Conservation (phyloP, 2,888 invertebrate species). For the Sisyra terminalis region DNA sequence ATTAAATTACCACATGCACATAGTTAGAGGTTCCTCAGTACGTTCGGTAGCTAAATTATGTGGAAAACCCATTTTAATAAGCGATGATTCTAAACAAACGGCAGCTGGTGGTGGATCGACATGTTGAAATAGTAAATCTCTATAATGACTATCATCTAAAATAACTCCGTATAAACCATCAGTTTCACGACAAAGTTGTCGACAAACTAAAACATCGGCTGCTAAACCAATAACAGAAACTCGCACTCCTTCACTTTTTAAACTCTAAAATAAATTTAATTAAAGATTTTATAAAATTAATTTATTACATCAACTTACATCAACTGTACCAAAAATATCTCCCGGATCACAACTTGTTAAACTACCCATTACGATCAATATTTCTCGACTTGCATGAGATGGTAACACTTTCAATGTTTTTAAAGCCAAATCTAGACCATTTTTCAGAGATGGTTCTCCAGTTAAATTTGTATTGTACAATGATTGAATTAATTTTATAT, state of each 20-base stretch:
- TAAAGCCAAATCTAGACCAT: conserved; percentile 77
- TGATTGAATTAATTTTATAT: conserved; percentile 50
- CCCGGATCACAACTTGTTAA: conserved; percentile 94
- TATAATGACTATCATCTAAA: conserved; percentile 65
- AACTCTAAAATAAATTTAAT: conserved; percentile 28
- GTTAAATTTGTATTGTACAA: conserved; percentile 48
- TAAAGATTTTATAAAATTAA: background rate
- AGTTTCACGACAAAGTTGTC: conserved; percentile 70
- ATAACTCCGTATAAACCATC: conserved; percentile 75
- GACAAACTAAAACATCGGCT: conserved; percentile 87
- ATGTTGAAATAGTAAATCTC: conserved; percentile 45
- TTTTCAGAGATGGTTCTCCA: conserved; percentile 94
- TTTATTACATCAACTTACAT: conserved; percentile 28
- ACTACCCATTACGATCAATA: conserved; percentile 82
- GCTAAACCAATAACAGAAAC: conserved; percentile 91
- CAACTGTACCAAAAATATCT: conserved; percentile 72
- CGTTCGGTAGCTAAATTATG: conserved; percentile 48
- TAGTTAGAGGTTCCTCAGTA: conserved; percentile 49
- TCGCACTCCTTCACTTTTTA: conserved; percentile 69
- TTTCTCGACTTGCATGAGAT: conserved; percentile 86
- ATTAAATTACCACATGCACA: conserved; percentile 73
- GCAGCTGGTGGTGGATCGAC: conserved; percentile 60
- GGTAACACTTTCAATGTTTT: conserved; percentile 77
- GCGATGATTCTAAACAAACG: conserved; percentile 49
- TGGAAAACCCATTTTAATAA: conserved; percentile 95